Percentiles rank a stretch among this genome's conserved stretches.
Conservation (phyloP, 1,140 invertebrate species). For the Coenobita brevimanus region DNA sequence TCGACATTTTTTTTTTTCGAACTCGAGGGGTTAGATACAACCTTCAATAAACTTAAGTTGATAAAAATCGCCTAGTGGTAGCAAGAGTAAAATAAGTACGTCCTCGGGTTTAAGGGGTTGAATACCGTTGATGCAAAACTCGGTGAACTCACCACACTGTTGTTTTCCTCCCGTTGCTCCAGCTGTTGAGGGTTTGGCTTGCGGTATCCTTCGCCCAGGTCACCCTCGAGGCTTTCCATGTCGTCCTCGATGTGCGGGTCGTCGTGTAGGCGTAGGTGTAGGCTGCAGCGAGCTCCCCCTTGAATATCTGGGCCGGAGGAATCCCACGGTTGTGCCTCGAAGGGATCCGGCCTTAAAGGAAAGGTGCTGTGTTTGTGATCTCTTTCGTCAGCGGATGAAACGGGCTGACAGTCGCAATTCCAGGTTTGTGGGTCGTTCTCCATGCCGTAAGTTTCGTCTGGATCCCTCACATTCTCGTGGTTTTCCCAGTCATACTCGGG, state of each 20-base stretch:
- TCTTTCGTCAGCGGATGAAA: too few relatives aligned
- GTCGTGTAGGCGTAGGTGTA: conserved; percentile 38
- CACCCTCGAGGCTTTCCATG: conserved; percentile 49
- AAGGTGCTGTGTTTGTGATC: too few relatives aligned
- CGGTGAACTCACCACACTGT: conserved; percentile 7
- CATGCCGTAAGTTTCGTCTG: neutral
- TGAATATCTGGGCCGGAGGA: neutral
- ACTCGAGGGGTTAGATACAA: too few relatives aligned
- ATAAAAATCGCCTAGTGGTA: too few relatives aligned
- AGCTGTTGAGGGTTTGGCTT: neutral
- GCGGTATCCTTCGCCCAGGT: conserved; percentile 48
- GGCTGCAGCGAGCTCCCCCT: neutral
- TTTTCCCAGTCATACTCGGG: conserved; percentile 26
- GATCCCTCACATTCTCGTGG: neutral
- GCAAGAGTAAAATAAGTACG: too few relatives aligned
- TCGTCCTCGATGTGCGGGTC: conserved; percentile 48
- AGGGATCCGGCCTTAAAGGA: neutral
- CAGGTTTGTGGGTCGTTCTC: conserved; percentile 2
- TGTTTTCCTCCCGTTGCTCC: neutral
- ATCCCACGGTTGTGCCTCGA: neutral
- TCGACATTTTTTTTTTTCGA: too few relatives aligned
- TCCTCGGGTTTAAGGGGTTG: too few relatives aligned
- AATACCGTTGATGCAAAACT: too few relatives aligned
- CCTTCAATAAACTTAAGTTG: too few relatives aligned
- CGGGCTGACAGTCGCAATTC: neutral